A percentile compares a stretch with the other conserved stretches of the same genome.
These are phyloP conservation scores for Pandion haliaetus DNA, from an alignment of 2,113 vertebrate genomes.

Conservation along the genomic window DNA sequence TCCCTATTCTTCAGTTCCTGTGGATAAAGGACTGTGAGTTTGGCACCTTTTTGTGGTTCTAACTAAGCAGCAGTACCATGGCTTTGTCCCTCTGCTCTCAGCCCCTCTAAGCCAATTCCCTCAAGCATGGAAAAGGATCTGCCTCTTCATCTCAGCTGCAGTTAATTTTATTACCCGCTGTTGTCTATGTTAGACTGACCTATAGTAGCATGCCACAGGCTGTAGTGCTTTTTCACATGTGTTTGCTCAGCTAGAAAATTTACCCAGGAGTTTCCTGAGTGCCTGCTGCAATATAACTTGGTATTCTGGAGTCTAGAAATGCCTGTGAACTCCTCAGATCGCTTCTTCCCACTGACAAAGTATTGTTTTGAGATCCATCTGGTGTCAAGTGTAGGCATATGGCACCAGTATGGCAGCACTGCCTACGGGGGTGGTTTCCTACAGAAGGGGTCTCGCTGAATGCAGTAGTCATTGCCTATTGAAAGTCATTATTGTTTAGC, in stretches of 20 bases:
- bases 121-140: neutral
- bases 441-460: conserved; percentile 48
- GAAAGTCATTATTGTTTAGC: conserved; percentile 55
- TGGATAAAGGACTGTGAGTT: neutral
- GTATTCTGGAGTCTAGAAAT: conserved; percentile 29
- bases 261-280: conserved; percentile 24
- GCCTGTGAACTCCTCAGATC: conserved; percentile 52
- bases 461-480: conserved; percentile 17
- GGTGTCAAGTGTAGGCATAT: conserved; percentile 67
- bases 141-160: neutral
- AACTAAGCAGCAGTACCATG: neutral
- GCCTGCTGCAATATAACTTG: conserved; percentile 31
- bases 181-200: neutral
- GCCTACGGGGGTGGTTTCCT: conserved; percentile 48
- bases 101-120: neutral
- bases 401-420: conserved; percentile 62
- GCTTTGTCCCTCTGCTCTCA: neutral
- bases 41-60: neutral
- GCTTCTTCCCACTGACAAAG: conserved; percentile 51
- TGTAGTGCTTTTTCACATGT: neutral
- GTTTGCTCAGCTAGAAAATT: conserved; percentile 31
- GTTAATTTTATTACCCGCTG: neutral
- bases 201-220: neutral
- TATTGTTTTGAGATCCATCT: conserved; percentile 63
- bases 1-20: neutral